Conservation (phyloP, 2,113 vertebrate genomes). For the Pelusios castaneus region DNA sequence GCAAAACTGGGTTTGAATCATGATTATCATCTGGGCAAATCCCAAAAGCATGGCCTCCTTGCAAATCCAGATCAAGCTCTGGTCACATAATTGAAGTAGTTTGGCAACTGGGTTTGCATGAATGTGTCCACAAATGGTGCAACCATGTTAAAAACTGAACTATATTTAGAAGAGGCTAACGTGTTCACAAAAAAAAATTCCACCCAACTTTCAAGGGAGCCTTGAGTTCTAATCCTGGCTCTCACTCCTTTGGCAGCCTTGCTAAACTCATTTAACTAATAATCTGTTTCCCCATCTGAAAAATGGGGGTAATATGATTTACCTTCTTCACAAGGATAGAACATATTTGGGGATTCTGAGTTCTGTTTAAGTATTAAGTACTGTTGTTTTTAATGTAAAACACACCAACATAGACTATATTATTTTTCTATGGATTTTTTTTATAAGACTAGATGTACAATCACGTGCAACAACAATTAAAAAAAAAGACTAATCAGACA, state of each 20-base stretch:
- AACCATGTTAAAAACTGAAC: not conserved
- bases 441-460: not conserved
- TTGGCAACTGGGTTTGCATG: not conserved
- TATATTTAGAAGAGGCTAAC: not conserved
- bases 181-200: not conserved
- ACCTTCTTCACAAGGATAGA: not conserved
- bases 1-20: not conserved
- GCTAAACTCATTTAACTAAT: not conserved
- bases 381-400: not conserved
- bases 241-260: not conserved
- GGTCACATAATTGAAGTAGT: not conserved
- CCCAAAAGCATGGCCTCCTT: not conserved
- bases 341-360: not conserved
- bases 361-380: not conserved
- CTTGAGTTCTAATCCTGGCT: not conserved
- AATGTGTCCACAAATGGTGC: not conserved
- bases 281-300: not conserved
- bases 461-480: constrained; percentile 9
- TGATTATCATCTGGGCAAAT: not conserved
- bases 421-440: not conserved
- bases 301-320: not conserved
- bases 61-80: not conserved
- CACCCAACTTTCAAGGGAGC: not conserved
- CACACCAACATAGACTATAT: not conserved
- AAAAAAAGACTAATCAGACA: constrained; percentile 59